Percentiles rank a stretch among this genome's conserved stretches.
Evolutionary conservation across 2,113 vertebrate species (phyloP).

Genomic region (Stomatorhinus ivindoensis): DNA sequence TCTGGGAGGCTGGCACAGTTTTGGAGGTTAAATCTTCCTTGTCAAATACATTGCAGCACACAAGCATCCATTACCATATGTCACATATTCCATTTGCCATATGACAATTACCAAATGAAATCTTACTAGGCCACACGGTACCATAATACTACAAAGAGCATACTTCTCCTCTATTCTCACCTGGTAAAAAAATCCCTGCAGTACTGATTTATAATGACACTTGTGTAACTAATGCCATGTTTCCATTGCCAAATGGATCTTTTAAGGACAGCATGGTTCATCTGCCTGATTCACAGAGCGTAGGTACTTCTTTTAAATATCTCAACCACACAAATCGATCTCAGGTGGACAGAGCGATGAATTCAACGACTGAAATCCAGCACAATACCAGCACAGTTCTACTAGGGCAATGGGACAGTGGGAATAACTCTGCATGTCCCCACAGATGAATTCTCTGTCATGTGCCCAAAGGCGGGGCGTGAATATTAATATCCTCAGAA

Average conservation of each 20-base stretch:
- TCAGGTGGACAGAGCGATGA: not conserved
- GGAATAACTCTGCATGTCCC: not conserved
- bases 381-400: not conserved
- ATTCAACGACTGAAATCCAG: not conserved
- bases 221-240: not conserved
- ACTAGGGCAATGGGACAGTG: not conserved
- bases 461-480: not conserved
- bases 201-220: not conserved
- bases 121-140: not conserved
- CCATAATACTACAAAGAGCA: not conserved
- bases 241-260: not conserved
- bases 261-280: not conserved
- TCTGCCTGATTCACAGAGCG: not conserved
- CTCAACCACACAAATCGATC: not conserved
- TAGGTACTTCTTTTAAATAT: not conserved
- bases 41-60: slow-evolving; percentile 1
- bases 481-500: not conserved
- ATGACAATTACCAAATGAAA: not conserved
- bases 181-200: not conserved
- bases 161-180: not conserved
- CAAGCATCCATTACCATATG: not conserved
- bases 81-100: not conserved
- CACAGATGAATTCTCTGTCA: not conserved
- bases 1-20: not conserved
- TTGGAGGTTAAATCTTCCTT: not conserved